Base-by-base conservation (phyloP, 2,888 invertebrate species). In the Leptopterna dolabrata region DNA sequence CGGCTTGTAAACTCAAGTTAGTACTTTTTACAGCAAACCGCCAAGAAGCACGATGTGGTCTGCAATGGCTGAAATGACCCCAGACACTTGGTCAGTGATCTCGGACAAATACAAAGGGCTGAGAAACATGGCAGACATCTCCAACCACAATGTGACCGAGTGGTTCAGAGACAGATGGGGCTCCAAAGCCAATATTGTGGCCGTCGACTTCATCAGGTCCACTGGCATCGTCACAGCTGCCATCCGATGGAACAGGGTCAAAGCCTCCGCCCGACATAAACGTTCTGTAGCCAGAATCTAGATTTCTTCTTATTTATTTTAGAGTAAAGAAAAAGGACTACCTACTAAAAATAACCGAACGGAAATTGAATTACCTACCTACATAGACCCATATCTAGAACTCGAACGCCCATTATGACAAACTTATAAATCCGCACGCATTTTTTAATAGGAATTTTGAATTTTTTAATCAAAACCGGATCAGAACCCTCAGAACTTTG, bases 31-130 rank as follows among this genome's bases (percentile, higher is more conserved):
- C 24, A 81, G 81, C 27, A 30, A 30, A 47, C 29, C 30, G 0
- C 85, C 85, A 6, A 43, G 85, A 6, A 47, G 47, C 71, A 73
- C 71, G 36, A 47, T 85, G 51, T 92, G 93, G 90, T 94, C 95
- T 0, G 94, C 95, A 11, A 96, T 96, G 96, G 95, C 95, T 0
- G 95, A 96, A 91, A 92, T 95, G 76, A 96, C 96, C 0, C 95
- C 95, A 0, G 94, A 93, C 63, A 93, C 94, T 0, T 91, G 94
- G 45, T 95, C 95, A 90, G 93, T 95, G 27, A 91, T 90, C 13
- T 71, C 84, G 19, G 88, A 90, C 71, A 87, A 88, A 45, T 86
- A 83, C 27, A 86, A 89, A 14, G 94, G 94, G 24, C 91, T 96
- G 36, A 92, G 95, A 41, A 92, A 93, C 80, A 93, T 95, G 91